phyloP scores from a whole-genome alignment of 2,888 invertebrate species.

The Oasisia sp. region DNA sequence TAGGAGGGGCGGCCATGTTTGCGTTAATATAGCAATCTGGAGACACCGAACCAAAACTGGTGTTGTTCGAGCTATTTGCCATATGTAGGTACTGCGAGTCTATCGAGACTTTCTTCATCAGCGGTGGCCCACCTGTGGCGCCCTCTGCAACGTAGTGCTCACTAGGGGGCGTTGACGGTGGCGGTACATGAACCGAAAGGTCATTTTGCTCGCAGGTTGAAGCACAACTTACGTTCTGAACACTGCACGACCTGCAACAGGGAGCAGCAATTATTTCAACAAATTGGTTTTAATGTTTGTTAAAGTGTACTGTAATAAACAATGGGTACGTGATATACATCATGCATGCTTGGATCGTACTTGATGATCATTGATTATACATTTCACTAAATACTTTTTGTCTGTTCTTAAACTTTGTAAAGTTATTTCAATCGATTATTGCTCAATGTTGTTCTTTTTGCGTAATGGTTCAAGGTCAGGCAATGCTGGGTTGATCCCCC shows the following conservation, averaged over 20 bases:
- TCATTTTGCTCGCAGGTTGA: neutral
- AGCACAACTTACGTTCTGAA: neutral
- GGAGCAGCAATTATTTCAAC: neutral
- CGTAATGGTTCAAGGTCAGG: too few relatives aligned
- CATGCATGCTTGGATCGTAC: neutral
- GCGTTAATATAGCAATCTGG: neutral
- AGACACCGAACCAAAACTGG: neutral
- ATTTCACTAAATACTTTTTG: neutral
- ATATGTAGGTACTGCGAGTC: neutral
- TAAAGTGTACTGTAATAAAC: neutral
- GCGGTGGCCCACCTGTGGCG: neutral
- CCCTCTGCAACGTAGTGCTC: neutral
- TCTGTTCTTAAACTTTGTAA: too few relatives aligned
- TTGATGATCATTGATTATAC: neutral
- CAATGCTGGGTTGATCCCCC: too few relatives aligned
- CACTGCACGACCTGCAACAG: constrained; percentile 3
- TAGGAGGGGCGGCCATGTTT: neutral
- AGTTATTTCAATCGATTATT: too few relatives aligned
- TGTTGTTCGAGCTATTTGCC: neutral
- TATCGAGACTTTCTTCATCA: constrained; percentile 1
- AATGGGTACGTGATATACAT: neutral
- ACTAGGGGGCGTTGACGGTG: neutral
- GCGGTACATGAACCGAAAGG: neutral
- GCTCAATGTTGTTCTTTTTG: too few relatives aligned
- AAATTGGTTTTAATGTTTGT: neutral